A percentile compares a stretch with the other conserved stretches of the same genome.
Evolutionary conservation across 2,888 invertebrate genomes (phyloP).

Genomic region (Machimus atricapillus): DNA sequence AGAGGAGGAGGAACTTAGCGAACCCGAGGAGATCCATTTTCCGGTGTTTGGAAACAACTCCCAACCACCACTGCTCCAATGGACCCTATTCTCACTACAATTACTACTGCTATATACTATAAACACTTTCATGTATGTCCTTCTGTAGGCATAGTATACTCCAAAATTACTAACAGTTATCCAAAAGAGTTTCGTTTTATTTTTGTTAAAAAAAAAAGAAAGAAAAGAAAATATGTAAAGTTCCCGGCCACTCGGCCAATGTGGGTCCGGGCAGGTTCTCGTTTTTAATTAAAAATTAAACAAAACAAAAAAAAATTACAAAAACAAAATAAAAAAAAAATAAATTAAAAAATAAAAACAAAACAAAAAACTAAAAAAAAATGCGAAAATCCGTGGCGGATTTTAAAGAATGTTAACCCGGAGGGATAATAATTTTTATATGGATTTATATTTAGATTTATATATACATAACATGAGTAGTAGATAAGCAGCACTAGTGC

Average conservation of each 20-base stretch:
- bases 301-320: neutral
- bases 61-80: neutral
- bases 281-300: slow-evolving; percentile 27
- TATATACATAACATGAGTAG: slow-evolving; percentile 30
- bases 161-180: slow-evolving; percentile 16
- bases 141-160: slow-evolving; percentile 42
- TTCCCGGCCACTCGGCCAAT: neutral
- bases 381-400: slow-evolving; percentile 8
- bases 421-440: slow-evolving; percentile 49
- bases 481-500: slow-evolving; percentile 25
- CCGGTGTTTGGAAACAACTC: slow-evolving; percentile 57
- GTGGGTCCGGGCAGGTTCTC: slow-evolving; percentile 8
- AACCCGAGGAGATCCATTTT: slow-evolving; percentile 62
- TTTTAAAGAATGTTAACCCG: slow-evolving; percentile 47
- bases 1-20: slow-evolving; percentile 60
- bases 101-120: slow-evolving; percentile 36
- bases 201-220: slow-evolving; percentile 7
- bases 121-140: slow-evolving; percentile 40
- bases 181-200: slow-evolving; percentile 7
- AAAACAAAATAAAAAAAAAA: slow-evolving; percentile 29
- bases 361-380: slow-evolving; percentile 10
- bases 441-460: slow-evolving; percentile 47
- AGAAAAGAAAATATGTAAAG: neutral
- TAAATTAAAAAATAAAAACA: neutral
- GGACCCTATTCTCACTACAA: slow-evolving; percentile 8